Base-by-base conservation (phyloP, 1,140 invertebrate species). In the Drosophila orosa region DNA sequence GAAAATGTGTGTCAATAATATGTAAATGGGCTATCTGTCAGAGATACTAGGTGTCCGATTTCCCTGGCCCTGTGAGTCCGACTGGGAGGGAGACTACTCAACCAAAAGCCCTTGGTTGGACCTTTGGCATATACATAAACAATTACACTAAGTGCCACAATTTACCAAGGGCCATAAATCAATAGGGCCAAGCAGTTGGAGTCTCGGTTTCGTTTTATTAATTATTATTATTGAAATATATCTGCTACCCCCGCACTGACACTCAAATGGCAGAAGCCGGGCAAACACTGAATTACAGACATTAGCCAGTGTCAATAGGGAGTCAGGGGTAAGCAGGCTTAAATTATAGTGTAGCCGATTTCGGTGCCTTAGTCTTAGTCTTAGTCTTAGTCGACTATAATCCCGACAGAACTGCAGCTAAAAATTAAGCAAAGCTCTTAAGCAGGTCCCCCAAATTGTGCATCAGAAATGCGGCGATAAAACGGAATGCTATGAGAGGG, bases 121-220 rank as follows among this genome's bases (percentile, higher is more conserved):
- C 66, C 48, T 25, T 42, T 45, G 25, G 48, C 62, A 69, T 71
- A 71, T 45, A 72, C 39, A 87, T 66, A 86, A 87, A 72, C 84
- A 82, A 87, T 86, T 89, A 87, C 63, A 67, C 77, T 86, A 86
- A 89, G 83, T 86, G 81, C 67, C 84, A 61, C 85, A 89, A 69
- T 73, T 66, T 60, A 61, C 74, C 54, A 66, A 52, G 48, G 42
- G 39, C 39, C 68, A 62, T 81, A 77, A 67, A 60, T 82, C 78
- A 73, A 35, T 75, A 59, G 42, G 29, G 12, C 27, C 35, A 47
- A 71, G 27, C 35, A 71, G 69, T 55, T 31, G 47, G 33, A 37
- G 56, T 44, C 63, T 71, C 42, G 39, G 47, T 61, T 66, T 78
- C 67, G 52, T 73, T 87, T 82, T 82, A 75, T 76, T 82, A 86